Evolutionary conservation across 2,888 invertebrate species (phyloP), one percentile per base, ranked within the genome.

Genomic region (Eueremaeus valkanovi): DNA sequence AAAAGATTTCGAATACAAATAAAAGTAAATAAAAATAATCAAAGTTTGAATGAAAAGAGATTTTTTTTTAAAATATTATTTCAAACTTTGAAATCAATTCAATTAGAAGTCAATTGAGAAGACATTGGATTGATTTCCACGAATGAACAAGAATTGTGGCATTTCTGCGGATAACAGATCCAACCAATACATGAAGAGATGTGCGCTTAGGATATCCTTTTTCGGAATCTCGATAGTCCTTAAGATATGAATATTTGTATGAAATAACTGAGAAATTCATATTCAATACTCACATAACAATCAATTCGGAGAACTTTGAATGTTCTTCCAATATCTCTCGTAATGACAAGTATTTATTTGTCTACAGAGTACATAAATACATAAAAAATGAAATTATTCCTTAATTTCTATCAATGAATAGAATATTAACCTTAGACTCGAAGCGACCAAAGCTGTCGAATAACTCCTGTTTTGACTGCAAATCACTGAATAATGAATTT

Each of bases 361-460:
- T 66, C 66, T 66, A 18, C 0, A n/a, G n/a, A n/a, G n/a, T n/a
- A n/a, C n/a, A n/a, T n/a, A 29, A 58, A 21, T n/a, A 21, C 24
- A 58, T 29, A 3, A 58, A 29, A 11, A 27, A 21, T 21, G n/a
- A 21, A 55, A 21, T 27, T 3, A 27, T 21, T 13, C n/a, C 16
- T 27, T 55, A 11, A 27, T 21, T 55, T n/a, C n/a, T n/a, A n/a
- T n/a, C n/a, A n/a, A n/a, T n/a, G n/a, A n/a, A n/a, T n/a, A n/a
- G n/a, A n/a, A n/a, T n/a, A 99, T 98, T 86, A 36, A 36, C 36
- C 36, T 36, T 36, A 8, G 36, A 36, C 11, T 36, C 6, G 11
- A 36, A 36, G 11, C 11, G 5, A 36, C 6, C 5, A 36, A 36
- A 8, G 11, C 36, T 36, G 36, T 36, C 36, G 6, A 11, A 5